Evolutionary conservation across 1,140 invertebrate species (phyloP).

Genomic region (Goniozus legneri): DNA sequence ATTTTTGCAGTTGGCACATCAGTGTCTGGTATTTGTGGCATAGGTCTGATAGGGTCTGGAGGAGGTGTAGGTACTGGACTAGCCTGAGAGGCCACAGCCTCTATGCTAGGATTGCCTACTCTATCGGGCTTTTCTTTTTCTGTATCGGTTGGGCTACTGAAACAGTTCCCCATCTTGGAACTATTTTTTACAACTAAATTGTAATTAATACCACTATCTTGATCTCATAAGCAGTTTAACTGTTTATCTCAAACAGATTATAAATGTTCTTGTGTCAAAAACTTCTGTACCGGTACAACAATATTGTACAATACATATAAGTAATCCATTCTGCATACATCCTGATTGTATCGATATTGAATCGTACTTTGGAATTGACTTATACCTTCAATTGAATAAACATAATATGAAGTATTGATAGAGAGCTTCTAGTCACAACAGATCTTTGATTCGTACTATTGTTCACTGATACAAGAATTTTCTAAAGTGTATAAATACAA

Average conservation of each 20-base stretch:
- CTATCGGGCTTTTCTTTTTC: conserved; percentile 63
- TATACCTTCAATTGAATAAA: too few species aligned
- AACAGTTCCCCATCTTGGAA: conserved; percentile 67
- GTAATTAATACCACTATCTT: background rate
- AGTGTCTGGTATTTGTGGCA: conserved; percentile 61
- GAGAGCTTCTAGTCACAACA: too few species aligned
- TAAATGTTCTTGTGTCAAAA: background rate
- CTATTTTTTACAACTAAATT: conserved; percentile 4
- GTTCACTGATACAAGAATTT: too few species aligned
- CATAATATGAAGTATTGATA: too few species aligned
- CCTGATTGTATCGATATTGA: too few species aligned
- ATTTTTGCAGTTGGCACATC: conserved; percentile 74
- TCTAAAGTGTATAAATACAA: too few species aligned
- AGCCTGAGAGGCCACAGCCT: conserved; percentile 59
- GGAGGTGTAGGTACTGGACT: conserved; percentile 64
- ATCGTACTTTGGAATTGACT: too few species aligned
- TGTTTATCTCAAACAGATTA: background rate
- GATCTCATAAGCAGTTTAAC: background rate
- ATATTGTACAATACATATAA: background rate
- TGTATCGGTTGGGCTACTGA: conserved; percentile 63
- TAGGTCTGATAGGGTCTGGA: conserved; percentile 63
- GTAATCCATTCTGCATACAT: background rate
- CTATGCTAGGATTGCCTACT: conserved; percentile 61
- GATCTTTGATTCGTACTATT: too few species aligned
- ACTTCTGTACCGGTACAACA: background rate